Percentiles rank a stretch among this genome's conserved stretches.
These are phyloP conservation scores for Mastigias papua DNA, from an alignment of 30 jellyfish, hydroid and myxozoan species.

Conservation along the genomic window DNA sequence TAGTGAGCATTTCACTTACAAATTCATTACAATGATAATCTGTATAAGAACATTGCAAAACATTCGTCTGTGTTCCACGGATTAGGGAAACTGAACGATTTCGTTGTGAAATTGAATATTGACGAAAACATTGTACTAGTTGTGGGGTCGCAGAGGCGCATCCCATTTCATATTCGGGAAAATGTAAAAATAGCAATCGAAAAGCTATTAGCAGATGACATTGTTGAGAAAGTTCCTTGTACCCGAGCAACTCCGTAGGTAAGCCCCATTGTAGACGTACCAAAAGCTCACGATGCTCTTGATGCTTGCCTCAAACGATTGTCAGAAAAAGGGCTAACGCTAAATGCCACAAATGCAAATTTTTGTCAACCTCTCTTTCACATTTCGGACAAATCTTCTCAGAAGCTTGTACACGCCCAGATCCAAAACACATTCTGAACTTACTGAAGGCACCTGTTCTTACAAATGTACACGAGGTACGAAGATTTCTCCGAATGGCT, in stretches of 20 bases:
- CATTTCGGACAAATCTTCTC: constrained; percentile 51
- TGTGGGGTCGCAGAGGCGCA: constrained; percentile 32
- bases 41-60: neutral
- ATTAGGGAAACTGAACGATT: constrained; percentile 11
- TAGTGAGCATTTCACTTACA: too few relatives aligned
- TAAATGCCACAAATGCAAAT: constrained; percentile 55
- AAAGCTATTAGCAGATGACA: constrained; percentile 48
- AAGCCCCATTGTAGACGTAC: constrained; percentile 52
- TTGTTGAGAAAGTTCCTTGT: constrained; percentile 53
- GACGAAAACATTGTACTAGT: constrained; percentile 3
- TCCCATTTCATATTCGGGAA: constrained; percentile 73
- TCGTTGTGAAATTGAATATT: neutral
- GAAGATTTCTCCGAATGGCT: constrained; percentile 58
- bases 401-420: constrained; percentile 37
- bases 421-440: constrained; percentile 19
- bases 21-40: too few relatives aligned
- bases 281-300: constrained; percentile 68
- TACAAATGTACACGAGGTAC: constrained; percentile 29
- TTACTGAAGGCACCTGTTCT: constrained; percentile 22
- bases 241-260: constrained; percentile 69
- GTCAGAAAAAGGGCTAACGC: constrained; percentile 12
- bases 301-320: constrained; percentile 10
- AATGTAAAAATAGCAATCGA: constrained; percentile 38
- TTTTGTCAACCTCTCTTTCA: constrained; percentile 17
- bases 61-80: constrained; percentile 25